Evolutionary conservation across 2,797 vertebrate species (phyloP).

Genomic region (Peromyscus eremicus): DNA sequence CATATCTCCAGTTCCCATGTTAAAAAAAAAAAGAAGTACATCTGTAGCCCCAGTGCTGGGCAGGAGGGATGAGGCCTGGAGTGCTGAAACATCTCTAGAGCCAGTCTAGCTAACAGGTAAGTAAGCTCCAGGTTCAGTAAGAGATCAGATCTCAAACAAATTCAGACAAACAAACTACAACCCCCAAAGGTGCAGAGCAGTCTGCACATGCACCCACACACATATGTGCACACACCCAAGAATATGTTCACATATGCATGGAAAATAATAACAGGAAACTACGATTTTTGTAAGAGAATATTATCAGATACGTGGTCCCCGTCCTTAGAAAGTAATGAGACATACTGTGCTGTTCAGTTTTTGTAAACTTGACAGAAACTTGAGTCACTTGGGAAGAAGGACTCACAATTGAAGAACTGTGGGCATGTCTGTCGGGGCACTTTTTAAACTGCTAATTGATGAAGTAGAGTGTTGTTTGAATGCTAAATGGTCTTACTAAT

Average conservation of each 20-base stretch:
- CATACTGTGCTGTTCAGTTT: not conserved
- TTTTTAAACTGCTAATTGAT: not conserved
- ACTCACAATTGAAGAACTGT: not conserved
- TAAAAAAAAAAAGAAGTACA: not conserved
- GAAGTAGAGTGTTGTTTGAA: not conserved
- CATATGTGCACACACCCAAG: not conserved
- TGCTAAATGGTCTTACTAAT: no score
- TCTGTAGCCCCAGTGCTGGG: not conserved
- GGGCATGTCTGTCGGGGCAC: not conserved
- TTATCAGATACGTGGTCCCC: constrained; percentile 19
- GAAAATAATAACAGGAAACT: not conserved
- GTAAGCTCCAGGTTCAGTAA: not conserved
- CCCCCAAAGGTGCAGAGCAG: not conserved
- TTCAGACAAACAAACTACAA: not conserved
- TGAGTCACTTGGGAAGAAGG: not conserved
- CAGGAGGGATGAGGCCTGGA: not conserved
- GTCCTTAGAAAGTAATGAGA: constrained; percentile 55
- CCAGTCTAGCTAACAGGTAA: not conserved
- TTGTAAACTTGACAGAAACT: not conserved
- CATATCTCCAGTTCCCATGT: not conserved
- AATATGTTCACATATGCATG: not conserved
- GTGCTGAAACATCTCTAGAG: not conserved
- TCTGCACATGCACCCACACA: not conserved
- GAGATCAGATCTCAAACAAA: not conserved
- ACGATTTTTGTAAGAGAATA: not conserved